A percentile compares a stretch with the other conserved stretches of the same genome.
Conservation (phyloP, 1,140 invertebrate genomes). For the Sycophaga agraensis region DNA sequence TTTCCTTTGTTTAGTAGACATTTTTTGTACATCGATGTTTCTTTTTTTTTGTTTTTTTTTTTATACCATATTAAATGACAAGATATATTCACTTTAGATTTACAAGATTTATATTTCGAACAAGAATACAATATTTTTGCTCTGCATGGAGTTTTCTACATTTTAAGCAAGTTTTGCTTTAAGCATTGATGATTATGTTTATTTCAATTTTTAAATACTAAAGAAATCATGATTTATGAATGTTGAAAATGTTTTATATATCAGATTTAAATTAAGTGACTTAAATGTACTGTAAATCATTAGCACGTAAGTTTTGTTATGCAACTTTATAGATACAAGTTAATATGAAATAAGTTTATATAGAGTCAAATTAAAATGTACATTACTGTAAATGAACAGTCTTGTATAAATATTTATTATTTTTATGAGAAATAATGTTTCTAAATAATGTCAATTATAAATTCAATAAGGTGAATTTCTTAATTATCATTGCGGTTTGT, state of each 20-base stretch:
- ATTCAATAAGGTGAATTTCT: too few relatives aligned
- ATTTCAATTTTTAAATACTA: conserved; percentile 11
- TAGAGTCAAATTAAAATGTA: background rate
- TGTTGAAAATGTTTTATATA: conserved; percentile 7
- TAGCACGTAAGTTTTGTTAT: conserved; percentile 10
- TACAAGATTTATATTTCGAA: too few relatives aligned
- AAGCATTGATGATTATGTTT: conserved; percentile 17
- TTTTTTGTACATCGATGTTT: background rate
- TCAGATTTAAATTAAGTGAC: background rate
- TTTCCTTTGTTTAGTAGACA: background rate
- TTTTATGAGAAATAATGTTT: conserved; percentile 5
- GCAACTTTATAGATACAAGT: background rate
- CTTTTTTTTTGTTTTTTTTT: conserved; percentile 2
- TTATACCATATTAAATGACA: too few relatives aligned
- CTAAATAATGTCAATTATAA: too few relatives aligned
- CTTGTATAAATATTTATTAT: conserved; percentile 15
- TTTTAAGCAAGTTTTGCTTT: background rate
- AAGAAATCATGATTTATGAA: conserved; percentile 15
- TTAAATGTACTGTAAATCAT: background rate
- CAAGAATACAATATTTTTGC: background rate
- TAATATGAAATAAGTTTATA: background rate
- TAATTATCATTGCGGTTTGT: too few relatives aligned
- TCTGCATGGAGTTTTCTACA: background rate
- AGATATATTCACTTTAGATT: too few relatives aligned
- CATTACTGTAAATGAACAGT: background rate